phyloP scores from a whole-genome alignment of 2,888 invertebrate genomes.

The Saturnia pavonia region DNA sequence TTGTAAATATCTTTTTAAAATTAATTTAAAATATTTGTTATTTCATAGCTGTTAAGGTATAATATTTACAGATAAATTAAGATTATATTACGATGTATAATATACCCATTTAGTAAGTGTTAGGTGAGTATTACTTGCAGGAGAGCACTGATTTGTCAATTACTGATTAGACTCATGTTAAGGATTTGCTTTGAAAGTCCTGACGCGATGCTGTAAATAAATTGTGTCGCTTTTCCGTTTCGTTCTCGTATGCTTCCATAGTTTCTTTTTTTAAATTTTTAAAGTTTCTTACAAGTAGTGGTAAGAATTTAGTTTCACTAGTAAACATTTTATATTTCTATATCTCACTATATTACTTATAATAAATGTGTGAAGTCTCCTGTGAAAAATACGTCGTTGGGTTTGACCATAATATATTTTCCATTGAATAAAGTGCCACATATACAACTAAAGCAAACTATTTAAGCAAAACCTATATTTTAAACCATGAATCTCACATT shows the following conservation, averaged over 20 bases:
- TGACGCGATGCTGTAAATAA: conserved; percentile 62
- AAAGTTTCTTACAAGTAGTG: neutral
- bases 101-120: neutral
- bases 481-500: no score
- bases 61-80: neutral
- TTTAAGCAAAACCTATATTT: no score
- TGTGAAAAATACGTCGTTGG: no score
- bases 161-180: conserved; percentile 76
- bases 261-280: neutral
- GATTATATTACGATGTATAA: conserved; percentile 8
- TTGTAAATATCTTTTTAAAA: neutral
- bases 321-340: neutral
- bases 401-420: no score
- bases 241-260: conserved; percentile 24
- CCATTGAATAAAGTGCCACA: no score
- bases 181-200: conserved; percentile 70
- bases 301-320: neutral
- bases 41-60: neutral
- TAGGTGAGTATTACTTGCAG: conserved; percentile 44
- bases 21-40: neutral
- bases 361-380: no score
- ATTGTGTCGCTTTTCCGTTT: conserved; percentile 45
- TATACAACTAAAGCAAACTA: no score
- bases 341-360: neutral
- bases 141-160: conserved; percentile 80